Conservation (phyloP, 2,888 invertebrate genomes). For the Andrena flavipes region DNA sequence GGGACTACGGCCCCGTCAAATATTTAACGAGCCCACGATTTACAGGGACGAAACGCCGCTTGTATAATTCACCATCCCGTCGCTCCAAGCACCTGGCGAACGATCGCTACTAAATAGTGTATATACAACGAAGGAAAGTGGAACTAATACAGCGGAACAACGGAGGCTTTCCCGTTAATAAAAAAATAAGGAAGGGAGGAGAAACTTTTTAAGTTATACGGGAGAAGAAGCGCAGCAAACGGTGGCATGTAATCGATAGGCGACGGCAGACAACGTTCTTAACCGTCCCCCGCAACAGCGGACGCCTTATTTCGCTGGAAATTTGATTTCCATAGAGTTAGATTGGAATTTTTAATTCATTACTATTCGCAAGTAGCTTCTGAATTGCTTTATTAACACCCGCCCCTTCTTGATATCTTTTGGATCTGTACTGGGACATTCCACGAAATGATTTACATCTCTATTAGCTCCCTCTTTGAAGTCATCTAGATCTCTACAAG, state of each 20-base stretch:
- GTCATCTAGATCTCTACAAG: neutral
- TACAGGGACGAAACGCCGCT: neutral
- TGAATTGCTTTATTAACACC: neutral
- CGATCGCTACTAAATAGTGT: slow-evolving; percentile 27
- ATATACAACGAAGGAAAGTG: slow-evolving; percentile 21
- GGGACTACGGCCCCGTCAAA: slow-evolving; percentile 2
- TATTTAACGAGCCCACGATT: slow-evolving; percentile 35
- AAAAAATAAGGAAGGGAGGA: neutral
- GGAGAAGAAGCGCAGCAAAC: slow-evolving; percentile 3
- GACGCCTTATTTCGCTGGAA: slow-evolving; percentile 7
- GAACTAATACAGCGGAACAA: slow-evolving; percentile 3
- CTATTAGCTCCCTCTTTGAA: neutral
- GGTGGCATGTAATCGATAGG: slow-evolving; percentile 40
- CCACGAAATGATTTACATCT: neutral
- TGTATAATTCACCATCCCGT: slow-evolving; percentile 30
- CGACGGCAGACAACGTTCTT: slow-evolving; percentile 39
- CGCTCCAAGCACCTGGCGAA: neutral
- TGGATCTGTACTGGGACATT: no score
- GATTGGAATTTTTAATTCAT: neutral
- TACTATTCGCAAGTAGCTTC: neutral
- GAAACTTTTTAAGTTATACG: slow-evolving; percentile 37
- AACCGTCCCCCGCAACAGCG: slow-evolving; percentile 24
- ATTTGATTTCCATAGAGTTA: neutral
- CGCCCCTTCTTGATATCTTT: no score
- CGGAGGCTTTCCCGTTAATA: neutral